phyloP scores from a whole-genome alignment of 1,140 invertebrate genomes.

The Drosophila tristis region DNA sequence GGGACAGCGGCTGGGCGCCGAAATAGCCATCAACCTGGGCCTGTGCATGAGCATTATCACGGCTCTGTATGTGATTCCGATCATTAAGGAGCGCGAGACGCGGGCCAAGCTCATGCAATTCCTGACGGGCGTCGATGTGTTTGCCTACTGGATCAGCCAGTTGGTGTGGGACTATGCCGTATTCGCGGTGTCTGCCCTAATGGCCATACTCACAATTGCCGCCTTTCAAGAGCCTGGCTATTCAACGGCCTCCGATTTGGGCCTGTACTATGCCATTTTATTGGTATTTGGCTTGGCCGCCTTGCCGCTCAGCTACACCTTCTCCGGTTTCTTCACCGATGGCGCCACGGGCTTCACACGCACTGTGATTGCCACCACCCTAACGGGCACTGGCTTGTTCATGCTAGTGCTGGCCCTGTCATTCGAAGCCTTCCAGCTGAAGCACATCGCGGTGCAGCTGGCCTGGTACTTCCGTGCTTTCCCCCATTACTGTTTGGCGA shows the following conservation, averaged over 20 bases:
- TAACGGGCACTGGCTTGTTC: conserved; percentile 73
- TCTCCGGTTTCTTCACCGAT: conserved; percentile 86
- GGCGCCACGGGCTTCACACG: conserved; percentile 90
- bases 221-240: conserved; percentile 86
- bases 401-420: conserved; percentile 86
- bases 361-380: conserved; percentile 87
- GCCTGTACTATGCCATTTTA: conserved; percentile 84
- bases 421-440: conserved; percentile 86
- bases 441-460: conserved; percentile 85
- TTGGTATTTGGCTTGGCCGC: conserved; percentile 85
- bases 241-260: conserved; percentile 83
- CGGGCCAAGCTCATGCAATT: conserved; percentile 86
- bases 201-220: conserved; percentile 85
- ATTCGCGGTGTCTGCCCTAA: conserved; percentile 85
- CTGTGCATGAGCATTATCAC: conserved; percentile 89
- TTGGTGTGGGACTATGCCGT: conserved; percentile 90
- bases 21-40: conserved; percentile 87
- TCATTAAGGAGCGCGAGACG: conserved; percentile 85
- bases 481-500: conserved; percentile 89
- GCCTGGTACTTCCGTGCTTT: conserved; percentile 88
- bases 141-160: conserved; percentile 89
- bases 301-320: conserved; percentile 86
- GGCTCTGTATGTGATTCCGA: conserved; percentile 89
- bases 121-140: conserved; percentile 90
- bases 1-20: conserved; percentile 86